Evolutionary conservation across 1,140 invertebrate genomes (phyloP), one percentile per base, ranked within the genome.

Genomic region (Trichonephila inaurata): DNA sequence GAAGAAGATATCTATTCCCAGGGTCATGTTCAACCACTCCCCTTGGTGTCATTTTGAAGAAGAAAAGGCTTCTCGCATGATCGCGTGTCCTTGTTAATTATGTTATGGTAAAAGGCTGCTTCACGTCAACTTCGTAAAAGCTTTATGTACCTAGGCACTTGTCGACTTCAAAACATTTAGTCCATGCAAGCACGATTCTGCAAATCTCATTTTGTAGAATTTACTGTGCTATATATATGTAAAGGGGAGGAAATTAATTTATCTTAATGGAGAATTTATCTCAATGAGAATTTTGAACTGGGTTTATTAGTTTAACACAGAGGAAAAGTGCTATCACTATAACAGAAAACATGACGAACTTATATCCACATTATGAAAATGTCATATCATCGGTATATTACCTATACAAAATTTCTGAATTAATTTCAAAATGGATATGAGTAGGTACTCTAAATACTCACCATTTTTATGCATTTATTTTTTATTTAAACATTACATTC

Each of bases 21-120:
- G 18, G 72, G 16, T 24, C 72, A 19, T 40, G 72, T 77, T 40
- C 72, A 5, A 40, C 72, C 21, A 44, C 51, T 85, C 51, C 82
- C 82, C 10, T 85, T 51, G 82, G 58, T 61, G 58, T 62, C 24
- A 62, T 87, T 87, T 64, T 61, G 60, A 87, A 61, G 72, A 77
- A 77, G 72, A 77, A 77, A 77, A 77, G 28, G 62, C 72, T 24
- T 33, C 28, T 40, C 18, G 28, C 72, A 77, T 40, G 72, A 33
- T 77, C 28, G 72, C 72, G 72, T 77, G 72, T 40, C 85, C 58
- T 24, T 87, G 60, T 87, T 61, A 87, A 87, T 87, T 61, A 87
- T n/a, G 61, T 87, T 87, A 87, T 62, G 28, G 85, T 87, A 33
- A 87, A 87, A 87, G 85, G 58, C 58, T 19, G 85, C 58, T 16